Evolutionary conservation across 2,113 vertebrate genomes (phyloP).

Genomic region (Mobula birostris): DNA sequence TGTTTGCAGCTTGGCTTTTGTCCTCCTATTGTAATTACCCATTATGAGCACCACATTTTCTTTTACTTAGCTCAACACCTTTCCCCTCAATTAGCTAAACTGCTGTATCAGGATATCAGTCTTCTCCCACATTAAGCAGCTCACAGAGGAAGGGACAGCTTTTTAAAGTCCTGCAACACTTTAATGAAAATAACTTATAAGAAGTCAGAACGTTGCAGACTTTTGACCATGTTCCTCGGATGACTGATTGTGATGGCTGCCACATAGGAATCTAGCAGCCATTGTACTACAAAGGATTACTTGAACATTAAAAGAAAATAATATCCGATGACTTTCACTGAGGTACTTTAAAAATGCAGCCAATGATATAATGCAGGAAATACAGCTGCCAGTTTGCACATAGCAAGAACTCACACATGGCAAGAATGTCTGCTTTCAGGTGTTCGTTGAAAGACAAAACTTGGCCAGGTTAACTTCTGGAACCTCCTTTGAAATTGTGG

Average conservation of each 20-base stretch:
- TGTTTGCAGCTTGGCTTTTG: constrained; percentile 6
- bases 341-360: too few relatives aligned
- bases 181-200: neutral
- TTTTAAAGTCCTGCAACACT: neutral
- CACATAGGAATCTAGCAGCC: neutral
- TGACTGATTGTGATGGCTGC: neutral
- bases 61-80: neutral
- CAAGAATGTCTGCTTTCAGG: too few relatives aligned
- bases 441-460: too few relatives aligned
- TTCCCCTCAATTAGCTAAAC: neutral
- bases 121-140: neutral
- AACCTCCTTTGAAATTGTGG: too few relatives aligned
- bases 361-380: too few relatives aligned
- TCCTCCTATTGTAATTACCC: constrained; percentile 1
- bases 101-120: neutral
- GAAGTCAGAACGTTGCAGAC: neutral
- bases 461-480: too few relatives aligned
- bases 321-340: too few relatives aligned
- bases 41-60: neutral
- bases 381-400: too few relatives aligned
- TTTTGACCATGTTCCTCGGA: neutral
- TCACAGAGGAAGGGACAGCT: neutral
- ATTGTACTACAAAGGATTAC: neutral
- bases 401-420: too few relatives aligned
- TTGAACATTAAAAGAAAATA: neutral